A percentile compares a stretch with the other conserved stretches of the same genome.
phyloP scores from a whole-genome alignment of 35 echinoderm and acorn worm genomes.

The Ophiothrix spiculata region DNA sequence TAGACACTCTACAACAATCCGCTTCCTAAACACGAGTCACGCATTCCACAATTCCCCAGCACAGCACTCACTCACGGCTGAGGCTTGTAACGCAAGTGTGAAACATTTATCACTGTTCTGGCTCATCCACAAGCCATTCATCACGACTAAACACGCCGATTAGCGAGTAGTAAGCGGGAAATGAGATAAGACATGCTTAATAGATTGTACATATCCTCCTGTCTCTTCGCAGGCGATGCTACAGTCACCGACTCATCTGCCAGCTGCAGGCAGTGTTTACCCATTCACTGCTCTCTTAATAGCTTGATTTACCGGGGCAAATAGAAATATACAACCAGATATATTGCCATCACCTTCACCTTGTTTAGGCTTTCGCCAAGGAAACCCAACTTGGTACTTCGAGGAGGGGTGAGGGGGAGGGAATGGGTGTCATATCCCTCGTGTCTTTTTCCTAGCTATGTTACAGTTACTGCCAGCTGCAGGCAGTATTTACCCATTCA shows the following conservation, averaged over 20 bases:
- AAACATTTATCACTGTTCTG: background rate
- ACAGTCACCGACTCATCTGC: background rate
- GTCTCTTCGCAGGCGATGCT: background rate
- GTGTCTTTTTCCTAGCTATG: background rate
- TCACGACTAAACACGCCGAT: background rate
- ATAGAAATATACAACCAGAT: too few species aligned
- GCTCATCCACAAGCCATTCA: conserved; percentile 2
- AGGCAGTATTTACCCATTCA: too few species aligned
- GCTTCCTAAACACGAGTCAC: too few species aligned
- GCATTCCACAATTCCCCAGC: background rate
- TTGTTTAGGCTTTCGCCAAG: too few species aligned
- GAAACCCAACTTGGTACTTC: too few species aligned
- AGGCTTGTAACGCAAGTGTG: background rate
- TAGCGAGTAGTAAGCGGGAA: background rate
- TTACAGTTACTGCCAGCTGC: background rate
- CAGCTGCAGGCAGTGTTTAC: background rate
- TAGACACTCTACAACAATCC: too few species aligned
- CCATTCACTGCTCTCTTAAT: background rate
- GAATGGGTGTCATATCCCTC: background rate
- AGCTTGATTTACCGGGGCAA: too few species aligned
- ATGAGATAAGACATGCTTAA: conserved; percentile 8
- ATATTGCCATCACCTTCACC: too few species aligned
- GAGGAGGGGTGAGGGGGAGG: too few species aligned
- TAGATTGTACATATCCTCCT: background rate
- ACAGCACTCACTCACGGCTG: too few species aligned